Percentiles rank a stretch among this genome's conserved stretches.
Conservation (phyloP, 2,797 vertebrate genomes). For the Rhinoraja longicauda region DNA sequence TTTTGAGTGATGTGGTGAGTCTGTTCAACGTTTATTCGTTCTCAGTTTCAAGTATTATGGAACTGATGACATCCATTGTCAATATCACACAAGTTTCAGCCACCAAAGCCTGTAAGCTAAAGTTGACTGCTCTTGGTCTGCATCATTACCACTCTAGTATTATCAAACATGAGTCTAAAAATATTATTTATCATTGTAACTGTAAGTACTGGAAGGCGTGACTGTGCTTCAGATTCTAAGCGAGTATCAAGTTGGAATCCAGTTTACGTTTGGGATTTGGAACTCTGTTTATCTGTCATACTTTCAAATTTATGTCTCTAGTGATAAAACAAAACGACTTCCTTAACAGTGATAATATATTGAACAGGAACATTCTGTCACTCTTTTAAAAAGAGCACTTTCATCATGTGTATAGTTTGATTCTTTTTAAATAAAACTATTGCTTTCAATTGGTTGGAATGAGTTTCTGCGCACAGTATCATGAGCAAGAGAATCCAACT, state of each 20-base stretch:
- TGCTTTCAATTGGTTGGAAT: neutral
- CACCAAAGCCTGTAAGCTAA: neutral
- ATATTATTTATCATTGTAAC: conserved; percentile 26
- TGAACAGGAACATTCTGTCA: neutral
- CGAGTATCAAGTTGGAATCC: neutral
- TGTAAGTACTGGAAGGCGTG: neutral
- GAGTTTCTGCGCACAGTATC: neutral
- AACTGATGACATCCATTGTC: neutral
- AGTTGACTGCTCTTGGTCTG: neutral
- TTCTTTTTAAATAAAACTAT: neutral
- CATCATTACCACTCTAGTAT: neutral
- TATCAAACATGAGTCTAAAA: conserved; percentile 24
- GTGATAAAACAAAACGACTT: neutral
- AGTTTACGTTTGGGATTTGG: neutral
- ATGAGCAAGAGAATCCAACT: neutral
- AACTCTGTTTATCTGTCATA: neutral
- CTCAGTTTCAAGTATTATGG: neutral
- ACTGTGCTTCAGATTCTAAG: neutral
- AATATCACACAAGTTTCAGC: neutral
- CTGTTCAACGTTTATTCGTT: neutral
- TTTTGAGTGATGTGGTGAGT: conserved; percentile 6
- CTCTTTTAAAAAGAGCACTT: neutral
- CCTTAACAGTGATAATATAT: neutral
- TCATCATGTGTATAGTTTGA: neutral
- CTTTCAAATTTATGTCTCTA: neutral